Percentiles rank a stretch among this genome's conserved stretches.
phyloP scores from a whole-genome alignment of 2,888 invertebrate species.

The Mechanitis messenoides region DNA sequence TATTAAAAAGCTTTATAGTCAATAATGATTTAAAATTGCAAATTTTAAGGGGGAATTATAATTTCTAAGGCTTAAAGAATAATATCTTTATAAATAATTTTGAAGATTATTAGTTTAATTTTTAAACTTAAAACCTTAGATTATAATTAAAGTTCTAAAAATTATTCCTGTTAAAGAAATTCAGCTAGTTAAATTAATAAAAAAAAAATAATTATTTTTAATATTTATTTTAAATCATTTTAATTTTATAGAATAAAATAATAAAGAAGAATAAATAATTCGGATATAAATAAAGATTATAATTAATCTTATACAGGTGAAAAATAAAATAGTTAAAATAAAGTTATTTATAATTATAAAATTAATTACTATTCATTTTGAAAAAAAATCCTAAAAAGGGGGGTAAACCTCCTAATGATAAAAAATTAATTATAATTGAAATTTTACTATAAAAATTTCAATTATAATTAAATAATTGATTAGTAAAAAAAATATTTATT shows the following conservation, averaged over 20 bases:
- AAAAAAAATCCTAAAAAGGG: conserved; percentile 79
- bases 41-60: conserved; percentile 65
- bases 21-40: conserved; percentile 79
- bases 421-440: conserved; percentile 69
- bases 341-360: conserved; percentile 62
- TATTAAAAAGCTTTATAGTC: conserved; percentile 73
- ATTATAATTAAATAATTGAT: conserved; percentile 68
- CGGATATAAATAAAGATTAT: conserved; percentile 42
- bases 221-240: conserved; percentile 60
- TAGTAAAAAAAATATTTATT: conserved; percentile 68
- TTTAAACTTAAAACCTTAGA: conserved; percentile 77
- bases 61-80: conserved; percentile 76
- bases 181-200: conserved; percentile 33
- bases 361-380: conserved; percentile 78
- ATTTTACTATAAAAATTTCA: conserved; percentile 65
- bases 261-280: conserved; percentile 45
- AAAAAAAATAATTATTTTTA: conserved; percentile 50
- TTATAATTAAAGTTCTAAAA: conserved; percentile 53
- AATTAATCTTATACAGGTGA: conserved; percentile 73
- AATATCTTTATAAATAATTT: conserved; percentile 75
- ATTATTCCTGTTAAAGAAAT: conserved; percentile 29
- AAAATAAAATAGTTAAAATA: conserved; percentile 58
- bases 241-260: conserved; percentile 68
- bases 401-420: conserved; percentile 77
- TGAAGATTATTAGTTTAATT: conserved; percentile 79